Conservation (phyloP, 2,797 vertebrate species). For the Notamacropus eugenii region DNA sequence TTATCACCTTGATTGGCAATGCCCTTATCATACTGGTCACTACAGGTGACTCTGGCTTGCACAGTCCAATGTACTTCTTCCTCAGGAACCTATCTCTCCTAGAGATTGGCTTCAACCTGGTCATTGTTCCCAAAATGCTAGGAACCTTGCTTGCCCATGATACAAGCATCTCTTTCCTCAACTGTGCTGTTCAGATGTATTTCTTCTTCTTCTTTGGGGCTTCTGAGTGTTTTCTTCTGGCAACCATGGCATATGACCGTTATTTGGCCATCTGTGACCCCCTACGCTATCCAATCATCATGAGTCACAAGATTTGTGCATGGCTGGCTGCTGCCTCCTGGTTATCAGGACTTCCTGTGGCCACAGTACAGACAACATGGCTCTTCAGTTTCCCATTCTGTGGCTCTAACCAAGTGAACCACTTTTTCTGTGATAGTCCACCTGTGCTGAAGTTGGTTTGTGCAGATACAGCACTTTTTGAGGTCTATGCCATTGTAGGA, state of each 20-base stretch:
- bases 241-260: conserved; percentile 70
- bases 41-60: conserved; percentile 40
- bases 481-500: conserved; percentile 60
- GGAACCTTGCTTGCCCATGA: conserved; percentile 33
- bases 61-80: conserved; percentile 74
- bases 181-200: conserved; percentile 66
- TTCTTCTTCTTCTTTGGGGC: conserved; percentile 69
- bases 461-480: conserved; percentile 69
- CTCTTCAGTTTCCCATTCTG: conserved; percentile 77
- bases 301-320: conserved; percentile 18
- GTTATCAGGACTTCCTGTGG: conserved; percentile 68
- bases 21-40: conserved; percentile 70
- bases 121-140: conserved; percentile 65
- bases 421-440: conserved; percentile 80
- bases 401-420: conserved; percentile 70
- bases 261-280: conserved; percentile 70
- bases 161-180: conserved; percentile 56
- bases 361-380: conserved; percentile 68
- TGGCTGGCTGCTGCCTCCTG: conserved; percentile 62
- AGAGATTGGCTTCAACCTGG: conserved; percentile 62
- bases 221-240: conserved; percentile 65
- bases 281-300: conserved; percentile 48
- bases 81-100: conserved; percentile 69
- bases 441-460: conserved; percentile 77
- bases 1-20: conserved; percentile 68